Evolutionary conservation across 2,888 invertebrate species (phyloP).

Genomic region (Perithous albicinctus): DNA sequence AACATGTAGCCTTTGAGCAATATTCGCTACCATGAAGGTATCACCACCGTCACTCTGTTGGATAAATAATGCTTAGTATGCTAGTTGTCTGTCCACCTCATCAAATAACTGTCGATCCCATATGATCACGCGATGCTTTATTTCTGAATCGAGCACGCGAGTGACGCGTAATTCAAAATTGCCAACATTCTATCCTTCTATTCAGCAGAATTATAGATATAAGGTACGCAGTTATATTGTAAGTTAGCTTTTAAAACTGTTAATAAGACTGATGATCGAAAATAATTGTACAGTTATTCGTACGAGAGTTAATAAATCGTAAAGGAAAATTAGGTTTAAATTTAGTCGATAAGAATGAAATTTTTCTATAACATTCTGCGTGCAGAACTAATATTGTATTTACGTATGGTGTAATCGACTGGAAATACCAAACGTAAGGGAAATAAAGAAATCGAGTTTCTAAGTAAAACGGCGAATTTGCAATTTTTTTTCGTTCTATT

Average conservation of each 20-base stretch:
- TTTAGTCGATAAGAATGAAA: constrained; percentile 14
- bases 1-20: not conserved
- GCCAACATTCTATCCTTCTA: not conserved
- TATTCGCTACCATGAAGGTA: not conserved
- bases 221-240: not conserved
- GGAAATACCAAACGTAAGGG: not conserved
- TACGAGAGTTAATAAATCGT: not conserved
- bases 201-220: not conserved
- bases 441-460: constrained; percentile 11
- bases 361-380: constrained; percentile 12
- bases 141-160: not conserved
- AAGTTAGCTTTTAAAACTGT: constrained; percentile 11
- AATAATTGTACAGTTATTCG: constrained; percentile 31
- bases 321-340: not conserved
- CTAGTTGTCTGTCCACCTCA: not conserved
- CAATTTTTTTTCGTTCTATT: not conserved
- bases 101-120: not conserved
- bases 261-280: constrained; percentile 56
- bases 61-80: not conserved
- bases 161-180: not conserved
- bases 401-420: not conserved
- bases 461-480: not conserved
- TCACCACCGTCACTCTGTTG: not conserved
- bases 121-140: not conserved
- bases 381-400: constrained; percentile 7